These are phyloP conservation scores for Stenodema calcarata DNA, from an alignment of 2,888 invertebrate species.

Conservation along the genomic window DNA sequence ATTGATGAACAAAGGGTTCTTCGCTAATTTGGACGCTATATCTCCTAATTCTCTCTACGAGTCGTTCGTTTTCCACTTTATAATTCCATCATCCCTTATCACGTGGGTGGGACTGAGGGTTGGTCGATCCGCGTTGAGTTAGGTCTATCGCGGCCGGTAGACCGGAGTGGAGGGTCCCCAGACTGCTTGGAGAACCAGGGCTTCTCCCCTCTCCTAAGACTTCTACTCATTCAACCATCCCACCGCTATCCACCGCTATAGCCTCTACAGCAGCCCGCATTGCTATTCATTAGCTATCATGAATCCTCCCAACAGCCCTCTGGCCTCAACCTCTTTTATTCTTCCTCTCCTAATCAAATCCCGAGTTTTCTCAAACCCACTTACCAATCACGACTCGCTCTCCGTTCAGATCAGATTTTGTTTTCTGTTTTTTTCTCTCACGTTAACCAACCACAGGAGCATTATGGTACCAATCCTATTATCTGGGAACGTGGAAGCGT, in stretches of 20 bases:
- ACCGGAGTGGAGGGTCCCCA: background rate
- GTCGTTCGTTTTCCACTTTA: background rate
- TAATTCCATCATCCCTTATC: background rate
- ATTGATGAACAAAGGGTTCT: too few relatives aligned
- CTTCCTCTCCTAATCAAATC: conserved; percentile 23
- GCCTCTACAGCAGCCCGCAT: conserved; percentile 6
- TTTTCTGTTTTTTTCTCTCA: too few relatives aligned
- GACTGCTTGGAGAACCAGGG: background rate
- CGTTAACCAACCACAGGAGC: too few relatives aligned
- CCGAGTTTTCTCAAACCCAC: conserved; percentile 25
- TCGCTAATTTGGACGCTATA: too few relatives aligned
- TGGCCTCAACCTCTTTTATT: conserved; percentile 24
- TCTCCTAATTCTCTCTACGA: too few relatives aligned
- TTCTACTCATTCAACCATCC: background rate
- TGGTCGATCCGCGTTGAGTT: background rate
- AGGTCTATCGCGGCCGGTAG: background rate
- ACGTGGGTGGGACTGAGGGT: background rate
- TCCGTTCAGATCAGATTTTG: too few relatives aligned
- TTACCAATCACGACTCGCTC: conserved; percentile 2
- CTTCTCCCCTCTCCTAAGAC: background rate
- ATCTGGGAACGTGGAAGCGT: too few relatives aligned
- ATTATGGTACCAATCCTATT: too few relatives aligned
- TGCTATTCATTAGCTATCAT: conserved; percentile 46
- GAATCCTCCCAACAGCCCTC: conserved; percentile 22
- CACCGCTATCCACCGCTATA: background rate